Base-by-base conservation (phyloP, 2,797 vertebrate genomes). In the Pogonophryne albipinna region DNA sequence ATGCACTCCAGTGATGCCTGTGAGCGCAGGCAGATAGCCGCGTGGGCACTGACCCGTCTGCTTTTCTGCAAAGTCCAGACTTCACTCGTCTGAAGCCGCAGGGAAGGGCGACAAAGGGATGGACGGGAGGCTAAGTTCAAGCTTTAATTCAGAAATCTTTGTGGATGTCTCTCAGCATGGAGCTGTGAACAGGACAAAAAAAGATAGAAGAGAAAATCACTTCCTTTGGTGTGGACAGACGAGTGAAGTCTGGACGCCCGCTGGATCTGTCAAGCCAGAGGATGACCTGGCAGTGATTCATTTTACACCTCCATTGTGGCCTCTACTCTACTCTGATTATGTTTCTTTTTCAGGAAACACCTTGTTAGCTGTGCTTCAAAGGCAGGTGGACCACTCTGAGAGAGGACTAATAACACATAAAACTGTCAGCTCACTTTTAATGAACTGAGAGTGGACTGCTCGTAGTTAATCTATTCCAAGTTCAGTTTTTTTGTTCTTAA, bases 81-180 rank as follows among this genome's bases (percentile, higher is more conserved):
- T 88, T 88, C 83, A 90, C 82, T 88, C 42, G 56, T 62, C 80
- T 66, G 79, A 85, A 87, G 70, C 83, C 57, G 53, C 76, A 44
- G 82, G 82, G 83, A 81, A 80, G 58, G 66, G 65, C 38, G 58
- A 77, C n/a, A 17, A 71, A 76, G 78, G 76, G 62, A 67, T 56
- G 42, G 68, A 69, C 73, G 34, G 55, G 74, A 83, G 77, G 75
- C 72, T 67, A 82, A 88, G 82, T 91, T 93, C 87, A 88, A 85
- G 78, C 85, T 91, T 87, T 90, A 90, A 94, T 94, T 92, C 87
- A 87, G 85, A 88, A 89, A 88, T 89, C 82, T 90, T 84, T 79
- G 79, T 80, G 84, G 80, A 80, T 72, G 86, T 89, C 62, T 90
- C 88, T 75, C 70, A 71, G 82, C 74, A 66, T 84, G 89, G 46